Base-by-base conservation (phyloP, 2,797 vertebrate genomes). In the Etheostoma nigrum region DNA sequence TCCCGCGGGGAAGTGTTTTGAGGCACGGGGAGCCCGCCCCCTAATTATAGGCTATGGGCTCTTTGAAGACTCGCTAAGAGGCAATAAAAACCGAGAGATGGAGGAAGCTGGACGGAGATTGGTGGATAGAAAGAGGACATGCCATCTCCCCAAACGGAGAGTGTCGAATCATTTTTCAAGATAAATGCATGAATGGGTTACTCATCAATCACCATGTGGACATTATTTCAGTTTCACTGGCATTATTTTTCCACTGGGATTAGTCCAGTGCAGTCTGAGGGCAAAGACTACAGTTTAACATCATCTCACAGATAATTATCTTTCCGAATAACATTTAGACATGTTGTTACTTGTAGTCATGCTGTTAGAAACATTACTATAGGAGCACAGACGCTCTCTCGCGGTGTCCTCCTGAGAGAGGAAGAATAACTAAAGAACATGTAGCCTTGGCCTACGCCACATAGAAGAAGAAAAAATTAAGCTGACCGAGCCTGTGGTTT, bases 31-130 rank as follows among this genome's bases (percentile, higher is more conserved):
- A 94, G 90, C 95, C 95, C 96, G 96, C 96, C 97, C 95, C 95
- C 96, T 96, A 96, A 96, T 96, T 96, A 96, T 92, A 95, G 95
- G 84, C 93, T 93, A 78, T 77, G 85, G 75, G 78, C 84, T 79
- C 94, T 96, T 96, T 96, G 95, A 96, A 95, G 95, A 94, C 91
- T 90, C 90, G 93, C 94, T 91, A 73, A 95, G 90, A 94, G 93
- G 94, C 95, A 95, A 95, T 95, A 94, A 95, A 93, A 94, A 91
- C 71, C 76, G 72, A 91, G 92, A 81, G 86, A 86, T 75, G 82
- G 84, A 81, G 87, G 76, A 60, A 74, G 64, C 73, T 44, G 79
- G 73, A 85, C 48, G 72, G 74, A 89, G 92, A 94, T 93, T 92
- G 93, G 92, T 89, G 85, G 89, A 91, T 62, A 59, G 68, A 54